A percentile compares a stretch with the other conserved stretches of the same genome.
Conservation (phyloP, 1,140 invertebrate species). For the Hypsibius dujardini region DNA sequence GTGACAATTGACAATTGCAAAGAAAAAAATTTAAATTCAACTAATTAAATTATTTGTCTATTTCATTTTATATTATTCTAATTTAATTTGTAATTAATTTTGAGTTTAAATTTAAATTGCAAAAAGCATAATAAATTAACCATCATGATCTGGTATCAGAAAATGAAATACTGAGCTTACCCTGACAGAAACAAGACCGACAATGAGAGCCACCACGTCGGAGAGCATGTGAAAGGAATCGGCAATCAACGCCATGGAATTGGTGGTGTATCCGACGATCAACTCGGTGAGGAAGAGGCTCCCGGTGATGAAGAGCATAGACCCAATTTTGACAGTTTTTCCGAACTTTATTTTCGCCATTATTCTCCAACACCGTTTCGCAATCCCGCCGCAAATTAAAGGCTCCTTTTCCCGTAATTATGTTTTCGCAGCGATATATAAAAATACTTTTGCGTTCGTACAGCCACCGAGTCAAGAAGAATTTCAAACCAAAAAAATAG, state of each 20-base stretch:
- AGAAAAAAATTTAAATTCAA: too few relatives aligned
- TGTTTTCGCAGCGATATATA: too few relatives aligned
- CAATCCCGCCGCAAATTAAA: too few relatives aligned
- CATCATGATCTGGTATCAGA: not conserved
- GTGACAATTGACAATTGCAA: too few relatives aligned
- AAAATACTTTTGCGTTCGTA: too few relatives aligned
- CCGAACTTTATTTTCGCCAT: constrained; percentile 11
- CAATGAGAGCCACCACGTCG: constrained; percentile 36
- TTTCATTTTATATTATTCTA: too few relatives aligned
- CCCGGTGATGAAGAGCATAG: constrained; percentile 36
- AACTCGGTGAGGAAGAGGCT: constrained; percentile 40
- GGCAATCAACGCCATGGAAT: constrained; percentile 39
- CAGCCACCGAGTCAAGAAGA: too few relatives aligned
- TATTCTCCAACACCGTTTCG: too few relatives aligned
- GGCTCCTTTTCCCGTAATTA: too few relatives aligned
- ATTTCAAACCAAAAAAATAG: too few relatives aligned
- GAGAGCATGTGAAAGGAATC: constrained; percentile 44
- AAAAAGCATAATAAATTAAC: not conserved
- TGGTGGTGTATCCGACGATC: constrained; percentile 38
- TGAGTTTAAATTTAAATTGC: not conserved
- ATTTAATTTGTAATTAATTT: too few relatives aligned
- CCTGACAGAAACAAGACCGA: constrained; percentile 2
- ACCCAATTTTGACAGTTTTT: not conserved
- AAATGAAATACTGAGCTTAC: not conserved
- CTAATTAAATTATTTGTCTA: too few relatives aligned